These are phyloP conservation scores for Ellobium chinense DNA, from an alignment of 2,888 invertebrate genomes.

Conservation along the genomic window DNA sequence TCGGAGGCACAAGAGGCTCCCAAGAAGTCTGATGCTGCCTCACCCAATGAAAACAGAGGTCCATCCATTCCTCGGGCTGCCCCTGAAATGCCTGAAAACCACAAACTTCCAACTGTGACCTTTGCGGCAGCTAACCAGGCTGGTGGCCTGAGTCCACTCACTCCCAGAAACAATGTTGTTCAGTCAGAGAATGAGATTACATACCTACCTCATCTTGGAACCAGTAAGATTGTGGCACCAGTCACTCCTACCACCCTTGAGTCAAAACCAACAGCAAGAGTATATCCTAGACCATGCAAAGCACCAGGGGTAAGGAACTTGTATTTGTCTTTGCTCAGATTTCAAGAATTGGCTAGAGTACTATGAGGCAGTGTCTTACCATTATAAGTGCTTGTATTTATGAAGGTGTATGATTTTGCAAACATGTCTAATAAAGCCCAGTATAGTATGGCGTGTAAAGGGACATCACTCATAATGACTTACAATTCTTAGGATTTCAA, in stretches of 20 bases:
- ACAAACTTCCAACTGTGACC: background rate
- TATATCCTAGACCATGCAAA: background rate
- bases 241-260: background rate
- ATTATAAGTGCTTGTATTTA: too few relatives aligned
- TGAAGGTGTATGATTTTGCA: too few relatives aligned
- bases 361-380: too few relatives aligned
- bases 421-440: too few relatives aligned
- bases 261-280: background rate
- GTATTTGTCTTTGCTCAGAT: background rate
- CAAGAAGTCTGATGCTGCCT: background rate
- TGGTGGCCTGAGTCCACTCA: background rate
- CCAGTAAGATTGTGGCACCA: background rate
- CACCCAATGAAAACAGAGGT: background rate
- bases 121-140: background rate
- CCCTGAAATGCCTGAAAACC: background rate
- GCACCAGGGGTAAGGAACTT: slow-evolving; percentile 14
- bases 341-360: too few relatives aligned
- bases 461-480: background rate
- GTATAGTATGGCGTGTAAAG: too few relatives aligned
- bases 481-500: background rate
- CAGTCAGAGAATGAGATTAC: slow-evolving; percentile 17
- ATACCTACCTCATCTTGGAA: background rate
- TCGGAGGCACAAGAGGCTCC: background rate
- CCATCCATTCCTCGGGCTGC: background rate
- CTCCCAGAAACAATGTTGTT: background rate